These are phyloP conservation scores for Eupithecia dodoneata DNA, from an alignment of 2,888 invertebrate species.

Conservation along the genomic window DNA sequence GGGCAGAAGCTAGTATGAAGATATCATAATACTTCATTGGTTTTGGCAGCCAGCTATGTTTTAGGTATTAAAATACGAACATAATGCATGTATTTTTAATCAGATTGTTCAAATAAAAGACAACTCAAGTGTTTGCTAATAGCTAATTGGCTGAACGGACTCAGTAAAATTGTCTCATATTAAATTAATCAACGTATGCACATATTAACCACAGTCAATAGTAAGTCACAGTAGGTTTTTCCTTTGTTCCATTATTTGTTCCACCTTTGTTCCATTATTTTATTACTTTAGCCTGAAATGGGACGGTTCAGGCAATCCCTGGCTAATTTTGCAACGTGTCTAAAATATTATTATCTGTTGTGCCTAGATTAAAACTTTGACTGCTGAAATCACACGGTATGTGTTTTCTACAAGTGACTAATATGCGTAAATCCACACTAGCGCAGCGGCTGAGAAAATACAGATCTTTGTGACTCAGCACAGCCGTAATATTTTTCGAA, in stretches of 20 bases:
- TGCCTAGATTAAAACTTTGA: background rate
- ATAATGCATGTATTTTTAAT: background rate
- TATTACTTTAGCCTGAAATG: background rate
- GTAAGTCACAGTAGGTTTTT: background rate
- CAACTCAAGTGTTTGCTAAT: conserved; percentile 15
- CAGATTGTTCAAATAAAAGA: background rate
- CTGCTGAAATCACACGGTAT: too few species aligned
- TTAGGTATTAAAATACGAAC: background rate
- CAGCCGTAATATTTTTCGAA: too few species aligned
- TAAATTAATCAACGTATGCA: conserved; percentile 76
- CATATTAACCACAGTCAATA: conserved; percentile 35
- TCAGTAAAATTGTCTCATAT: conserved; percentile 62
- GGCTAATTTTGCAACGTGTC: background rate
- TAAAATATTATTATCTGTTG: background rate
- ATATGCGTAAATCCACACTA: too few species aligned
- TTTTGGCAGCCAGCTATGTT: background rate
- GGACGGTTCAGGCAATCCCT: background rate
- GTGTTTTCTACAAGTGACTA: too few species aligned
- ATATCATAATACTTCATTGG: too few species aligned
- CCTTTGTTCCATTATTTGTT: background rate
- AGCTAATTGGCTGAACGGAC: conserved; percentile 1
- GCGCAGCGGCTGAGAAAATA: too few species aligned
- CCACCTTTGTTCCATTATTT: background rate
- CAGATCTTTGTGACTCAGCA: too few species aligned
- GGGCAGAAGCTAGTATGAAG: too few species aligned